A percentile compares a stretch with the other conserved stretches of the same genome.
Evolutionary conservation across 2,113 vertebrate species (phyloP).

Genomic region (Tauraco erythrolophus): DNA sequence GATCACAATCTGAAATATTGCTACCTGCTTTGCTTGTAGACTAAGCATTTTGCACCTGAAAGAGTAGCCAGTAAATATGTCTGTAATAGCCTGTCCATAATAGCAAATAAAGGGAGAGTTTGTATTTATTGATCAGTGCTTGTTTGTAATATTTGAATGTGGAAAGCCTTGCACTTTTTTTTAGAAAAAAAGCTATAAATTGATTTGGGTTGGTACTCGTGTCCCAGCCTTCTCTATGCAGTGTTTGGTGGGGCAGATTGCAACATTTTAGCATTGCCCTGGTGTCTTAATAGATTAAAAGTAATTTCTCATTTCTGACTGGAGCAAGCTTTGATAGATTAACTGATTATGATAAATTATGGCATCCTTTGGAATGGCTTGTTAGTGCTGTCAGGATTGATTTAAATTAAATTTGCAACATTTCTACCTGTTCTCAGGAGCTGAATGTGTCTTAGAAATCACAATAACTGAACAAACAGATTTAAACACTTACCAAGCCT

Average conservation of each 20-base stretch:
- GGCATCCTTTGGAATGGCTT: not conserved
- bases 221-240: not conserved
- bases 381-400: not conserved
- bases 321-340: not conserved
- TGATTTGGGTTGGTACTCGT: not conserved
- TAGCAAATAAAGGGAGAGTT: not conserved
- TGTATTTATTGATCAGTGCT: not conserved
- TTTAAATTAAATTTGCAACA: not conserved
- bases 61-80: not conserved
- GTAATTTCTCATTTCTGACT: not conserved
- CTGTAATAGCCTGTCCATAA: not conserved
- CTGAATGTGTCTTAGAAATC: not conserved
- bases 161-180: not conserved
- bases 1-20: not conserved
- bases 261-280: not conserved
- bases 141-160: not conserved
- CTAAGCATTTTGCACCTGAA: not conserved
- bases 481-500: not conserved
- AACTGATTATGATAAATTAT: not conserved
- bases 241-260: not conserved
- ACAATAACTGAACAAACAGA: not conserved
- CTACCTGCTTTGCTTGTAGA: not conserved
- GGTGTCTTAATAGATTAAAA: not conserved
- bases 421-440: not conserved
- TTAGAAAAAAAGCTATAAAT: not conserved